phyloP scores from a whole-genome alignment of 1,140 invertebrate genomes.

The Musca domestica region DNA sequence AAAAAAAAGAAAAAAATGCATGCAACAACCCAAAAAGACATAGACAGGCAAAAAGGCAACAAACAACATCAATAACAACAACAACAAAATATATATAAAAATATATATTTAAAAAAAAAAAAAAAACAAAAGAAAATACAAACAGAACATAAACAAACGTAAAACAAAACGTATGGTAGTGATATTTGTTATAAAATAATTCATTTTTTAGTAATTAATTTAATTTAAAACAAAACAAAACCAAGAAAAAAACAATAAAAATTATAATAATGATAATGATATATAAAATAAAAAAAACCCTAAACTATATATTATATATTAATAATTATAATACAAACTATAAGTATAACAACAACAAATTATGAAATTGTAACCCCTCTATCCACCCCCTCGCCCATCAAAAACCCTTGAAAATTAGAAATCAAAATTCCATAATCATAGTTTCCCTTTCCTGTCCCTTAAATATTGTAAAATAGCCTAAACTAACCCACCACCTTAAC shows the following conservation, averaged over 20 bases:
- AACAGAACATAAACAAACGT: not conserved
- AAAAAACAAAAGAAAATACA: not conserved
- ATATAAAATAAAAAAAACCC: not conserved
- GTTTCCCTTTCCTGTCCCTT: no score
- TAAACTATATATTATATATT: not conserved
- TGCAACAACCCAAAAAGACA: slow-evolving; percentile 13
- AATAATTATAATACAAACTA: no score
- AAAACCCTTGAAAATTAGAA: no score
- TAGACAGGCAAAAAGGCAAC: not conserved
- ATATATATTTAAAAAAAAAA: not conserved
- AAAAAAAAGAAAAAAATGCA: slow-evolving; percentile 2
- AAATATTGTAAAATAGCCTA: no score
- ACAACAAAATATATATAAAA: not conserved
- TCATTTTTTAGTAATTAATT: slow-evolving; percentile 18
- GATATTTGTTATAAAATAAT: slow-evolving; percentile 23
- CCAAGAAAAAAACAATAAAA: not conserved
- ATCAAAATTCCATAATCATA: no score
- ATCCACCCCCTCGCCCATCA: no score
- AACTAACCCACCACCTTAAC: no score
- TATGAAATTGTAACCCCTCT: no score
- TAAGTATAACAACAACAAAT: no score
- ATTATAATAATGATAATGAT: not conserved
- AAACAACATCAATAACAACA: not conserved
- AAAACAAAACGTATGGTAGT: slow-evolving; percentile 11
- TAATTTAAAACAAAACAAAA: slow-evolving; percentile 12